phyloP scores from a whole-genome alignment of 2,888 invertebrate genomes.

The Pinctada fucata region DNA sequence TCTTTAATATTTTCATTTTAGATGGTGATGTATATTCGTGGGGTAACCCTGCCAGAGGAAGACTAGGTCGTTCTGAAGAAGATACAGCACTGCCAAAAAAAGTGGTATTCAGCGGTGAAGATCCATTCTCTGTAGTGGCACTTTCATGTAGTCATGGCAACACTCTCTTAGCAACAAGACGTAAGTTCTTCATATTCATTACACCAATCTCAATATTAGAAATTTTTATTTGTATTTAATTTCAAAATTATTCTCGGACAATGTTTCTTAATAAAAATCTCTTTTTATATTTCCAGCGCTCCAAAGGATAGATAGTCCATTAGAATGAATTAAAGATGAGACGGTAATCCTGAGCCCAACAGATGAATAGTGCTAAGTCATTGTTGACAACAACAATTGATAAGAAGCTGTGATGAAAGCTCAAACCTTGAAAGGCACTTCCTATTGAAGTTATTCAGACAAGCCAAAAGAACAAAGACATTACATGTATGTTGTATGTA shows the following conservation, averaged over 20 bases:
- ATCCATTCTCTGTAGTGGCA: conserved; percentile 63
- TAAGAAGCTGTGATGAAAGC: too few species aligned
- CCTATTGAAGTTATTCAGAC: too few species aligned
- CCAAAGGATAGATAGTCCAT: conserved; percentile 23
- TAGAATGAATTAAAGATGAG: background rate
- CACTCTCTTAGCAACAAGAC: conserved; percentile 70
- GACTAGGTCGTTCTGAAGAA: conserved; percentile 68
- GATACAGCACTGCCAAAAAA: conserved; percentile 65
- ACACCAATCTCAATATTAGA: too few species aligned
- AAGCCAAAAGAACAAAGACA: too few species aligned
- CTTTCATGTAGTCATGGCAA: conserved; percentile 75
- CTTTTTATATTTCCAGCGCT: conserved; percentile 6
- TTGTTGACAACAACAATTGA: too few species aligned
- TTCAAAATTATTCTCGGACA: background rate
- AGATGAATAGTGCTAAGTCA: too few species aligned
- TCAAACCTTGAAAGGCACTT: too few species aligned
- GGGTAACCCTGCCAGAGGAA: conserved; percentile 74
- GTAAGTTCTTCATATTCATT: conserved; percentile 46
- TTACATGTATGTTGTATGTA: too few species aligned
- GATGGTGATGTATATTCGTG: conserved; percentile 72
- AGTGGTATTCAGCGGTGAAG: conserved; percentile 62
- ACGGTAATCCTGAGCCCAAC: background rate
- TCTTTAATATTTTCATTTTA: conserved; percentile 34
- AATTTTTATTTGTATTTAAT: background rate
- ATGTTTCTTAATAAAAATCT: background rate